phyloP scores from a whole-genome alignment of 37 sponge, comb jelly and placozoan genomes.

The Geodia barretti region DNA sequence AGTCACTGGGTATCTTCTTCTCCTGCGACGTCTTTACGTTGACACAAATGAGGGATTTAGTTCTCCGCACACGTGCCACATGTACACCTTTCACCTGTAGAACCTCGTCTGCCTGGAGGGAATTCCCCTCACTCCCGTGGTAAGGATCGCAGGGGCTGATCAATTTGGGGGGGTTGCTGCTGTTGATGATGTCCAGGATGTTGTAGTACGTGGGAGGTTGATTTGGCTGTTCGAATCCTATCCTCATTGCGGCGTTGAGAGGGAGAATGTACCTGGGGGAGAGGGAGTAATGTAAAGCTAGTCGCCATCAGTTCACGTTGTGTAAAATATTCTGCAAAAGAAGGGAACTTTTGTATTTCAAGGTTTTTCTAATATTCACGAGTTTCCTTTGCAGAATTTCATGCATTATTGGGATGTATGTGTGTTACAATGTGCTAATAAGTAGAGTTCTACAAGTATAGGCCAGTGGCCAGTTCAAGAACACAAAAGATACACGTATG shows the following conservation, averaged over 20 bases:
- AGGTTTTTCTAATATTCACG: too few species aligned
- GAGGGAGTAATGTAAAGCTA: too few species aligned
- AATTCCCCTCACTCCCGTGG: not conserved
- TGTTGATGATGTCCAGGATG: not conserved
- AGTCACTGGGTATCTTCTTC: conserved; percentile 23
- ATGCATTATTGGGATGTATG: too few species aligned
- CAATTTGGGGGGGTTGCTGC: conserved; percentile 6
- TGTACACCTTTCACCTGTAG: not conserved
- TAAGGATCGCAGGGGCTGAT: not conserved
- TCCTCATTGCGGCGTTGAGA: not conserved
- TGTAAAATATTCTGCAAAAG: too few species aligned
- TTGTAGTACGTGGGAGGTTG: not conserved
- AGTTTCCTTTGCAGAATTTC: too few species aligned
- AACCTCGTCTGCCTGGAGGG: conserved; percentile 10
- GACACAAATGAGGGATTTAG: not conserved
- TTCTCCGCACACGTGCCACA: not conserved
- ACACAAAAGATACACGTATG: too few species aligned
- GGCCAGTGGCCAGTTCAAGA: too few species aligned
- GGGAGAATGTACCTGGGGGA: not conserved
- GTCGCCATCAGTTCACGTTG: too few species aligned
- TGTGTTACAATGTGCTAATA: too few species aligned
- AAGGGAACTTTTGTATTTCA: too few species aligned
- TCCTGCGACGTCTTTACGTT: conserved; percentile 11
- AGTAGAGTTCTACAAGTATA: too few species aligned
- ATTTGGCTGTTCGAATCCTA: not conserved